phyloP scores from a whole-genome alignment of 2,113 vertebrate species.

The Cottus gobio region DNA sequence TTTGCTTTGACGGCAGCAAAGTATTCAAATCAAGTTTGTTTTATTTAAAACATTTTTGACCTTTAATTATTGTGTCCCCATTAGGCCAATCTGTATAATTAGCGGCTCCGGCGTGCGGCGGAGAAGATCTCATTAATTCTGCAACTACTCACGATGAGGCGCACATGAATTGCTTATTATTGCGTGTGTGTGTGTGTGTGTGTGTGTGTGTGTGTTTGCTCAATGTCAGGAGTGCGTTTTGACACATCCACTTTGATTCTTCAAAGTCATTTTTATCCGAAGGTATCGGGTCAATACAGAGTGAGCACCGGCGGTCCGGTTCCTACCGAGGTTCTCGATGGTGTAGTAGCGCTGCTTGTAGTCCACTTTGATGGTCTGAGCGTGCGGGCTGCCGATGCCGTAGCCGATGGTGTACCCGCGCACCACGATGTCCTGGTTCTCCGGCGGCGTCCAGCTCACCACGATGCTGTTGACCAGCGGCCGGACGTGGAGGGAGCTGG shows the following conservation, averaged over 20 bases:
- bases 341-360: conserved; percentile 98
- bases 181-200: not conserved
- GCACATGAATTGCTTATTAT: conserved; percentile 29
- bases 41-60: conserved; percentile 51
- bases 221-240: not conserved
- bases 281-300: not conserved
- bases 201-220: not conserved
- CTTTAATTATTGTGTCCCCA: conserved; percentile 51
- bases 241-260: not conserved
- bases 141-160: conserved; percentile 30
- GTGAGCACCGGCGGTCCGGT: no score
- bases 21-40: conserved; percentile 29
- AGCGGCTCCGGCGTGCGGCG: conserved; percentile 31
- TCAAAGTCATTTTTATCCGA: not conserved
- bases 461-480: conserved; percentile 96
- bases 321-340: conserved; percentile 94
- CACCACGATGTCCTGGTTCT: conserved; percentile 97
- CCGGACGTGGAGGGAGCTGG: conserved; percentile 95
- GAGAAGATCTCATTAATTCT: conserved; percentile 62
- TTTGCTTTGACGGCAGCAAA: conserved; percentile 17
- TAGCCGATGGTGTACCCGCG: conserved; percentile 96
- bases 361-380: conserved; percentile 97
- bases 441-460: conserved; percentile 98
- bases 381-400: conserved; percentile 95
- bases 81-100: conserved; percentile 61